Evolutionary conservation across 2,888 invertebrate species (phyloP).

Genomic region (Monoplex corrugatus): DNA sequence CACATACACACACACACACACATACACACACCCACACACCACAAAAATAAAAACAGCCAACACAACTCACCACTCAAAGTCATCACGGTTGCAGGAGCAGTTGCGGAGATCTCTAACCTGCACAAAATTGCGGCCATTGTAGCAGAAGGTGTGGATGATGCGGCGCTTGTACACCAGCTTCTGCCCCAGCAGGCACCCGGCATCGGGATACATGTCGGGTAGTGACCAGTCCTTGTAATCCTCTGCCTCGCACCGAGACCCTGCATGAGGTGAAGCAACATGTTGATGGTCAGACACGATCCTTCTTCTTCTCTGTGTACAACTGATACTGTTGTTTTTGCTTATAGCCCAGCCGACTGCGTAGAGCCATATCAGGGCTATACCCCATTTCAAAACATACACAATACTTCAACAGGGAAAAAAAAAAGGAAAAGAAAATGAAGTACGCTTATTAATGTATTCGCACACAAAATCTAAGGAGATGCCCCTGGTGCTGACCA

Average conservation of each 20-base stretch:
- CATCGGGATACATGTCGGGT: constrained; percentile 82
- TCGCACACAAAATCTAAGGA: too few species aligned
- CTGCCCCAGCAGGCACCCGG: constrained; percentile 89
- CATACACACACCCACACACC: background rate
- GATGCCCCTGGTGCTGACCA: too few species aligned
- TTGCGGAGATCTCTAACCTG: constrained; percentile 87
- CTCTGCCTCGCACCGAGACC: constrained; percentile 85
- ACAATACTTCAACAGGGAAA: too few species aligned
- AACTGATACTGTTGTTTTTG: too few species aligned
- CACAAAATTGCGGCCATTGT: constrained; percentile 90
- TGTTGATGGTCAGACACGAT: background rate
- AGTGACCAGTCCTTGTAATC: constrained; percentile 96
- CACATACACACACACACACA: background rate
- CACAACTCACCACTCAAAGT: constrained; percentile 89
- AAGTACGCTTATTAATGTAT: too few species aligned
- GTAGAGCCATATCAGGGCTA: too few species aligned
- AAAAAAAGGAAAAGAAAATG: too few species aligned
- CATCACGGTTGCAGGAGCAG: constrained; percentile 90
- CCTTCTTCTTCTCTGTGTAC: too few species aligned
- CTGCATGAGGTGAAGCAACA: constrained; percentile 68
- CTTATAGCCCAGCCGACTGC: too few species aligned
- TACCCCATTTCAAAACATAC: too few species aligned
- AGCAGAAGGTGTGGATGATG: constrained; percentile 89
- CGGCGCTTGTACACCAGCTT: constrained; percentile 90
- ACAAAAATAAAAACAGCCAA: background rate